These are phyloP conservation scores for Campoletis sonorensis DNA, from an alignment of 1,140 invertebrate genomes.

Conservation along the genomic window DNA sequence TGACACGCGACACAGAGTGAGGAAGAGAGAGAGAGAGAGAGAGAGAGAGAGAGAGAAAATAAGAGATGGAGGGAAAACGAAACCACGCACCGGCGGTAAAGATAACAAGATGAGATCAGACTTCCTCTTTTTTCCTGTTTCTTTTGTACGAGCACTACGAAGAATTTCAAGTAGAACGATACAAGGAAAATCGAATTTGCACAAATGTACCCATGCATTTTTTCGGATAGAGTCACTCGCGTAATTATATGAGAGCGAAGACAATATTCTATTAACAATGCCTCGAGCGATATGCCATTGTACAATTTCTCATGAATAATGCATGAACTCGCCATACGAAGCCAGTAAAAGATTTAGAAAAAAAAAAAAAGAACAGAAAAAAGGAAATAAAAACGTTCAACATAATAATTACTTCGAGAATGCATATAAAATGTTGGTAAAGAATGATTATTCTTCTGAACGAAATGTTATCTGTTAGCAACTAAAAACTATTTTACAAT, in stretches of 20 bases:
- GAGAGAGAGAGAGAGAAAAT: not conserved
- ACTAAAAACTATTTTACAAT: no score
- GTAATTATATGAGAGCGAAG: not conserved
- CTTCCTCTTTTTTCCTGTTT: not conserved
- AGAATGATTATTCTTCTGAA: no score
- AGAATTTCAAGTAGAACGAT: slow-evolving; percentile 9
- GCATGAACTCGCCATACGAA: not conserved
- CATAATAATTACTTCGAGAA: not conserved
- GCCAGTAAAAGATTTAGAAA: not conserved
- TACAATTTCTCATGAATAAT: not conserved
- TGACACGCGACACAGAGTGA: slow-evolving; percentile 8
- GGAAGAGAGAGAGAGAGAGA: not conserved
- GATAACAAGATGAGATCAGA: not conserved
- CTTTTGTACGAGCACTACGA: not conserved
- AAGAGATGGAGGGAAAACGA: slow-evolving; percentile 12
- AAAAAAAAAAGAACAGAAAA: no score
- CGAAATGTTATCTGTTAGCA: no score
- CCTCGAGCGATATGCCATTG: not conserved
- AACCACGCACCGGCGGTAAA: slow-evolving; percentile 24
- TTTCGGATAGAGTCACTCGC: not conserved
- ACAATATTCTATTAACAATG: slow-evolving; percentile 6
- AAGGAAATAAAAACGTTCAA: not conserved
- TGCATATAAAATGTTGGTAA: not conserved
- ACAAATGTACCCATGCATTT: not conserved
- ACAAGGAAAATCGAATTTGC: slow-evolving; percentile 13